A percentile compares a stretch with the other conserved stretches of the same genome.
These are phyloP conservation scores for Lepidocyrtoides sp. DNA, from an alignment of 2,888 invertebrate species.

Conservation along the genomic window DNA sequence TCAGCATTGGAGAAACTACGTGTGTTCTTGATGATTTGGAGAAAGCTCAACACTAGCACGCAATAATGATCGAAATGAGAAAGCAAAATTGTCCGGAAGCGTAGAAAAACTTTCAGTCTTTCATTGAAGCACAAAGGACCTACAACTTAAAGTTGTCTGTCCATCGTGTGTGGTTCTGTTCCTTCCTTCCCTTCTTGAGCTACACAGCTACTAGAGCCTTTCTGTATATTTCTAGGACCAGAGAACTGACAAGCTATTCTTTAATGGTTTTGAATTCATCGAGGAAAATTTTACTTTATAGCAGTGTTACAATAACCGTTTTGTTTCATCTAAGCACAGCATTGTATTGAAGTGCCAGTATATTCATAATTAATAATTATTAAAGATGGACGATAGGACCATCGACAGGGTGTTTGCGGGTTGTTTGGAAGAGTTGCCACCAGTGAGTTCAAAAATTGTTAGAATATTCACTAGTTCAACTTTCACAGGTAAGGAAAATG, in stretches of 20 bases:
- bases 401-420: slow-evolving; percentile 97
- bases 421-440: slow-evolving; percentile 95
- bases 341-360: too few relatives aligned
- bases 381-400: slow-evolving; percentile 94
- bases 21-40: background rate
- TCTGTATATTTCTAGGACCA: too few relatives aligned
- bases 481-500: slow-evolving; percentile 93
- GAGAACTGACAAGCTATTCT: too few relatives aligned
- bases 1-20: too few relatives aligned
- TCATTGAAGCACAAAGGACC: slow-evolving; percentile 36
- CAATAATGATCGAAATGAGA: background rate
- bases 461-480: slow-evolving; percentile 99
- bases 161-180: too few relatives aligned
- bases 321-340: too few relatives aligned
- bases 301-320: too few relatives aligned
- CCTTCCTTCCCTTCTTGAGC: too few relatives aligned
- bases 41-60: background rate
- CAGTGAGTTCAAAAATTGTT: slow-evolving; percentile 99
- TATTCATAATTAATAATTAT: too few relatives aligned
- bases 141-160: background rate
- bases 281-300: too few relatives aligned
- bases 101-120: slow-evolving; percentile 50
- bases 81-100: slow-evolving; percentile 59
- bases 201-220: too few relatives aligned
- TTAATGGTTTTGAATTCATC: too few relatives aligned